Evolutionary conservation across 2,797 vertebrate genomes (phyloP).

Genomic region (Argya squamiceps): DNA sequence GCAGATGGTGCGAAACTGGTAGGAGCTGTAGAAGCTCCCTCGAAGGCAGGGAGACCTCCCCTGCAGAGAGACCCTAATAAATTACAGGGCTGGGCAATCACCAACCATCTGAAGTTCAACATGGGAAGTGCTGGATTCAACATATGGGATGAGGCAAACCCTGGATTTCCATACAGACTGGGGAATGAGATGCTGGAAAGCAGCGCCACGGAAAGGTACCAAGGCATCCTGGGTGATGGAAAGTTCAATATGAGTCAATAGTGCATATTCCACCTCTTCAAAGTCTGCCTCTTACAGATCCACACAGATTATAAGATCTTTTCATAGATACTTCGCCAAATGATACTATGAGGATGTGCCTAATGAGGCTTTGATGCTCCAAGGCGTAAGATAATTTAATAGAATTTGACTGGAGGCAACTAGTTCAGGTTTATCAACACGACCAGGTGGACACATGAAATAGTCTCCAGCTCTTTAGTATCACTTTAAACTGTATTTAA

Average conservation of each 20-base stretch:
- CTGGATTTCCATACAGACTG: not conserved
- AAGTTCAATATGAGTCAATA: not conserved
- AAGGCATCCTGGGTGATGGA: not conserved
- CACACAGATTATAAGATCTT: not conserved
- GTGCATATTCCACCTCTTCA: not conserved
- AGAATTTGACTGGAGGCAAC: not conserved
- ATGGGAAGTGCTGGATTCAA: accelerated
- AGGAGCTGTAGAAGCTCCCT: not conserved
- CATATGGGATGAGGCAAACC: accelerated
- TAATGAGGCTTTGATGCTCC: not conserved
- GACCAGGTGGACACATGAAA: not conserved
- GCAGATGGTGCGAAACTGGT: not conserved
- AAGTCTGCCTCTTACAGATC: not conserved
- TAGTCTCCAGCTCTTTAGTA: not conserved
- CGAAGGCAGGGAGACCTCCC: not conserved
- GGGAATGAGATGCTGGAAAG: not conserved
- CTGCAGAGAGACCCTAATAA: too few species aligned
- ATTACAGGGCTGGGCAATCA: not conserved
- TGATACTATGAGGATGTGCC: not conserved
- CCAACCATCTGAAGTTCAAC: not conserved
- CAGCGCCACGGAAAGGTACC: not conserved
- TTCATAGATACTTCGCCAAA: not conserved
- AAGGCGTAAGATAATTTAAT: not conserved
- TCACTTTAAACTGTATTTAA: not conserved
- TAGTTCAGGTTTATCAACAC: not conserved